Percentiles rank a stretch among this genome's conserved stretches.
Evolutionary conservation across 2,113 vertebrate species (phyloP).

Genomic region (Phalacrocorax aristotelis): DNA sequence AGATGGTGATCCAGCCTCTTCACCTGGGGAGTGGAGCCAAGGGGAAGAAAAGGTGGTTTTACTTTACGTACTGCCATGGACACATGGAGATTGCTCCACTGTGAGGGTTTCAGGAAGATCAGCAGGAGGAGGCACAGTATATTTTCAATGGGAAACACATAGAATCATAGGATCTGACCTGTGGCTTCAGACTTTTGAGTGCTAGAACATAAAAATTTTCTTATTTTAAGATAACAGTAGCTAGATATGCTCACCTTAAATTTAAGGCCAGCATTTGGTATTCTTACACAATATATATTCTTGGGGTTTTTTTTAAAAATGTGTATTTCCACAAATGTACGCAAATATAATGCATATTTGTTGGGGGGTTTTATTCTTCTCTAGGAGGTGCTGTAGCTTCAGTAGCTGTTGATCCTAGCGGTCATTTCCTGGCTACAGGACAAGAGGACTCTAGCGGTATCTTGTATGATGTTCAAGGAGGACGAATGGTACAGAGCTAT

Average conservation of each 20-base stretch:
- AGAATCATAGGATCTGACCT: no score
- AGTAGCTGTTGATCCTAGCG: slow-evolving; percentile 94
- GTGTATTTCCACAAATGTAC: accelerated
- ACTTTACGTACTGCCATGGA: background rate
- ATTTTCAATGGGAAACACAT: background rate
- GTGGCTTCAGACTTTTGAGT: background rate
- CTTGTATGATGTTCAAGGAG: slow-evolving; percentile 94
- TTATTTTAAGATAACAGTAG: background rate
- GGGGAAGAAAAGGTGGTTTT: background rate
- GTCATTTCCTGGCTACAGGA: slow-evolving; percentile 91
- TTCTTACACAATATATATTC: background rate
- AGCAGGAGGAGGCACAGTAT: background rate
- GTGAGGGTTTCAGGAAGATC: background rate
- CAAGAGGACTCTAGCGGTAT: slow-evolving; percentile 96
- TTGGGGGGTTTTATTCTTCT: background rate
- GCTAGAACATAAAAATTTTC: background rate
- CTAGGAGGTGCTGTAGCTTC: slow-evolving; percentile 94
- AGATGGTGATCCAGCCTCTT: background rate
- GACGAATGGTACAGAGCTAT: slow-evolving; percentile 92
- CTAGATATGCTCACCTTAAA: background rate
- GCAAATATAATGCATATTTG: no score
- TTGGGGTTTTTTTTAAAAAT: background rate
- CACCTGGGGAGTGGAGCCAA: background rate
- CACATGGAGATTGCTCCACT: background rate
- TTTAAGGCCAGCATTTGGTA: accelerated